Conservation (phyloP, 2,113 vertebrate species). For the Chloebia gouldiae region DNA sequence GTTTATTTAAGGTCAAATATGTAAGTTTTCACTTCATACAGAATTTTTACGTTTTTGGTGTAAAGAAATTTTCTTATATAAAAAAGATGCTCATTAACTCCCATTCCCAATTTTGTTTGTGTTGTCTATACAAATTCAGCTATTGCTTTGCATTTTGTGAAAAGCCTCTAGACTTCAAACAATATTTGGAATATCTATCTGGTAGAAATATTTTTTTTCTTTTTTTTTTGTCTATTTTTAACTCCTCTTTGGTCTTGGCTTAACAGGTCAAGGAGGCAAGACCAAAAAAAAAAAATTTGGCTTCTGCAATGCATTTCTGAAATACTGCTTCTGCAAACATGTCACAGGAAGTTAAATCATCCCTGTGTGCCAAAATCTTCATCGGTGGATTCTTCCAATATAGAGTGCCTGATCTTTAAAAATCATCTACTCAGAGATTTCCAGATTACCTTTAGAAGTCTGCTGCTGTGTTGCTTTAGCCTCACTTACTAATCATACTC, state of each 20-base stretch:
- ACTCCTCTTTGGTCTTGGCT: neutral
- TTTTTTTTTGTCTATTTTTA: neutral
- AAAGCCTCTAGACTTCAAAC: neutral
- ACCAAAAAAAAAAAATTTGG: accelerated
- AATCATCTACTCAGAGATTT: neutral
- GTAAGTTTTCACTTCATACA: neutral
- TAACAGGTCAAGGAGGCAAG: neutral
- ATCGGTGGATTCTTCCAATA: neutral
- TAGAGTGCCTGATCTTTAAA: neutral
- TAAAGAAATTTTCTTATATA: neutral
- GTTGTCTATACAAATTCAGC: neutral
- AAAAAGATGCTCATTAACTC: neutral
- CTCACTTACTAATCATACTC: neutral
- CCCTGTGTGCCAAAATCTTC: neutral
- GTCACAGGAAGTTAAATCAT: neutral
- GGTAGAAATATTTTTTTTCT: neutral
- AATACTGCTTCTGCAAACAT: accelerated
- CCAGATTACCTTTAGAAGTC: neutral
- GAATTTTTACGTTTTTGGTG: neutral
- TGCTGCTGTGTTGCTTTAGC: neutral
- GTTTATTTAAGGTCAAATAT: neutral
- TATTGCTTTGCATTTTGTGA: neutral
- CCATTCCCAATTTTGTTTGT: neutral
- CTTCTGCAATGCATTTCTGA: neutral
- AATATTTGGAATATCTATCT: neutral